Conservation (phyloP, 2,888 invertebrate genomes). For the Zaprionus obscuricornis region DNA sequence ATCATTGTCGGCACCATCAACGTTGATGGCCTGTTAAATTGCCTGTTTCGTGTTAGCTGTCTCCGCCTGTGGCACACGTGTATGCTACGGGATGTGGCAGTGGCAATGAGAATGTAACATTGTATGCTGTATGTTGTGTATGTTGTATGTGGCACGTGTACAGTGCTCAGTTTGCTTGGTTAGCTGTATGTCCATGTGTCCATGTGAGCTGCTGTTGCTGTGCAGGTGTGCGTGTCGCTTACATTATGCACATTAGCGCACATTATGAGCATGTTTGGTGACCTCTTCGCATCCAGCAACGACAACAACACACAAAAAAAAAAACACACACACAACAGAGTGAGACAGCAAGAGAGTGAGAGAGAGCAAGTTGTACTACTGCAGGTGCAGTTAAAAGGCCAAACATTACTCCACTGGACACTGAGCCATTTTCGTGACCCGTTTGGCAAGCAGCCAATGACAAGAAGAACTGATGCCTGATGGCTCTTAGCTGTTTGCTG, state of each 20-base stretch:
- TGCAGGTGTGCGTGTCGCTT: conserved; percentile 71
- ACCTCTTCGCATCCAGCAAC: conserved; percentile 30
- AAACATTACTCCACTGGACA: conserved; percentile 37
- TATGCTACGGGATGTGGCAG: conserved; percentile 21
- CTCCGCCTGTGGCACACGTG: conserved; percentile 43
- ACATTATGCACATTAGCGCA: conserved; percentile 79
- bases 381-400: conserved; percentile 7
- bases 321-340: conserved; percentile 8
- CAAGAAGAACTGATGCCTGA: neutral
- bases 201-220: conserved; percentile 24
- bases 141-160: conserved; percentile 17
- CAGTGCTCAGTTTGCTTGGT: conserved; percentile 21
- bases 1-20: conserved; percentile 74
- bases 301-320: conserved; percentile 20
- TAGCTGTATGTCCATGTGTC: neutral
- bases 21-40: conserved; percentile 80
- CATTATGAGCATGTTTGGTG: conserved; percentile 70
- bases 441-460: conserved; percentile 62
- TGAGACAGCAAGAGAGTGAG: too few species aligned
- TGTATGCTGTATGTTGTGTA: neutral
- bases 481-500: too few species aligned
- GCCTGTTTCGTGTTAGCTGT: conserved; percentile 71
- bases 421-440: conserved; percentile 55
- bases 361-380: too few species aligned
- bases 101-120: too few species aligned